Conservation (phyloP, 2,888 invertebrate species). For the Dascillus cervinus region DNA sequence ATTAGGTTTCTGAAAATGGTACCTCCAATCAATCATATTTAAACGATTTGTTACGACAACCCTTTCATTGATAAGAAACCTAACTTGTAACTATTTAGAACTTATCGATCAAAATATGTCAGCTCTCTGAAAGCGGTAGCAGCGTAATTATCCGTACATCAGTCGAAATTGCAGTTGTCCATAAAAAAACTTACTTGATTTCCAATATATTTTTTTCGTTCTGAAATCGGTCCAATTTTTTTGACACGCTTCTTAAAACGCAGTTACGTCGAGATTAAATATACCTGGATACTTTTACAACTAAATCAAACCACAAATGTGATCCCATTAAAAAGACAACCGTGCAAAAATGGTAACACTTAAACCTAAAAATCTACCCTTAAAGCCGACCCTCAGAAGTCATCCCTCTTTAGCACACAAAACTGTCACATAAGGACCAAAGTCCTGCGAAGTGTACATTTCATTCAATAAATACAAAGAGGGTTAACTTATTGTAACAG, state of each 20-base stretch:
- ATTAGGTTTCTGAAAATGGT: too few relatives aligned
- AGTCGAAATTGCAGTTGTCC: too few relatives aligned
- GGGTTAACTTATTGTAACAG: slow-evolving; percentile 40
- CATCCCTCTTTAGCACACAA: slow-evolving; percentile 17
- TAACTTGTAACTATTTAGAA: too few relatives aligned
- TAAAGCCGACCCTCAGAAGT: slow-evolving; percentile 25
- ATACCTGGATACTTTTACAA: slow-evolving; percentile 19
- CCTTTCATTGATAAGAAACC: too few relatives aligned
- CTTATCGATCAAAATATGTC: slow-evolving; percentile 18
- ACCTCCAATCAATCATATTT: too few relatives aligned
- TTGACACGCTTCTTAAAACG: too few relatives aligned
- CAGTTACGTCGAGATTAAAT: slow-evolving; percentile 1
- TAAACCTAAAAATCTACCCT: slow-evolving; percentile 23
- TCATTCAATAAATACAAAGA: slow-evolving; percentile 38
- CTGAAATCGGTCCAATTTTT: too few relatives aligned
- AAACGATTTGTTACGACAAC: slow-evolving; percentile 15
- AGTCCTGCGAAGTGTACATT: slow-evolving; percentile 34
- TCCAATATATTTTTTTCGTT: not conserved
- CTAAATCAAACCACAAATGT: slow-evolving; percentile 35
- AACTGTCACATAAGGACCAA: slow-evolving; percentile 25
- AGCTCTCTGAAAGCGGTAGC: too few relatives aligned
- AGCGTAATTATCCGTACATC: too few relatives aligned
- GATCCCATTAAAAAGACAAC: slow-evolving; percentile 35
- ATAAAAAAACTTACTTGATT: slow-evolving; percentile 1
- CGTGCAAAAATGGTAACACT: slow-evolving; percentile 38